Conservation (phyloP, 1,140 invertebrate genomes). For the Chrysopa pallens region DNA sequence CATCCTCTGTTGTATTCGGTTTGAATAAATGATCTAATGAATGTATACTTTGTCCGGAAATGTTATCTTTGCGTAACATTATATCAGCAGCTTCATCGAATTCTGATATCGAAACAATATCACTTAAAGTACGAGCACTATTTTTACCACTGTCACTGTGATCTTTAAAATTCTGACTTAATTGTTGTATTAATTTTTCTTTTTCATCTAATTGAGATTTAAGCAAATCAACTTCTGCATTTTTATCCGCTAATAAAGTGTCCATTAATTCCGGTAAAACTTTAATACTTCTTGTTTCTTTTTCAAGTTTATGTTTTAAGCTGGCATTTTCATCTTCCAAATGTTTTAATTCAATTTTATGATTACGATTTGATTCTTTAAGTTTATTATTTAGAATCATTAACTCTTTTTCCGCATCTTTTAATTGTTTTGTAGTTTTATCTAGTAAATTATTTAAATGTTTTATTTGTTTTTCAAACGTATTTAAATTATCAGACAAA, state of each 20-base stretch:
- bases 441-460: constrained; percentile 26
- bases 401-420: constrained; percentile 34
- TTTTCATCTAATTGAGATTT: constrained; percentile 29
- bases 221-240: constrained; percentile 43
- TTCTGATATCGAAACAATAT: constrained; percentile 50
- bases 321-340: constrained; percentile 31
- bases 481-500: constrained; percentile 33
- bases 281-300: constrained; percentile 23
- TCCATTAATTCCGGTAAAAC: constrained; percentile 37
- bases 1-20: no score
- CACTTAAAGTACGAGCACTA: constrained; percentile 43
- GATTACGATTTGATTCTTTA: constrained; percentile 29
- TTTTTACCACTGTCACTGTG: constrained; percentile 26
- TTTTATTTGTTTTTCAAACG: constrained; percentile 35
- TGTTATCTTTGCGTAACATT: constrained; percentile 23
- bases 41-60: neutral
- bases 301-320: constrained; percentile 27
- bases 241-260: constrained; percentile 43
- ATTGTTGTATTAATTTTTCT: constrained; percentile 27
- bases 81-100: constrained; percentile 39
- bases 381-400: constrained; percentile 23
- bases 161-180: constrained; percentile 17
- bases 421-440: constrained; percentile 22
- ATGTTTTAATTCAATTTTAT: constrained; percentile 31
- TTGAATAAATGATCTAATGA: neutral